Evolutionary conservation across 2,888 invertebrate genomes (phyloP).

Genomic region (Beris chalybata): DNA sequence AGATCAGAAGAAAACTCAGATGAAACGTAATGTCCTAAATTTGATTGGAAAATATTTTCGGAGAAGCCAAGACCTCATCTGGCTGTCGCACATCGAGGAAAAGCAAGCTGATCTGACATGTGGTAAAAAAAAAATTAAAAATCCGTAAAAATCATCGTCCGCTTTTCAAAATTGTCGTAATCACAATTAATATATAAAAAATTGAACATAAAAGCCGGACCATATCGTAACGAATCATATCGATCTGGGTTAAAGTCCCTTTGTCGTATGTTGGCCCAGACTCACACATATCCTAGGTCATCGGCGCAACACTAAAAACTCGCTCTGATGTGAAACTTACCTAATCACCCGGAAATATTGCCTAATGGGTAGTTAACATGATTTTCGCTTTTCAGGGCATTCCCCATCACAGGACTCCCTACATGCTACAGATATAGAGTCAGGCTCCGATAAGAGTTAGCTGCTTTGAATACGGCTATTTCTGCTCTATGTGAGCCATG

Average conservation of each 20-base stretch:
- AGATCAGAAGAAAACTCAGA: too few species aligned
- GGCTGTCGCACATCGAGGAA: too few species aligned
- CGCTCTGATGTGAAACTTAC: slow-evolving; percentile 31
- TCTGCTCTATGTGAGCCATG: too few species aligned
- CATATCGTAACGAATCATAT: slow-evolving; percentile 17
- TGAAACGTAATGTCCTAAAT: too few species aligned
- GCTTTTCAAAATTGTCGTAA: background rate
- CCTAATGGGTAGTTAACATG: slow-evolving; percentile 49
- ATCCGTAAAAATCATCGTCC: background rate
- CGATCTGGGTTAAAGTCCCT: slow-evolving; percentile 1
- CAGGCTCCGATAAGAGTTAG: background rate
- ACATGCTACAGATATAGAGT: background rate
- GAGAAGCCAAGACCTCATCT: too few species aligned
- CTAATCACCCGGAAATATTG: slow-evolving; percentile 49
- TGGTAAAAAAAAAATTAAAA: background rate
- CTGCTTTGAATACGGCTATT: background rate
- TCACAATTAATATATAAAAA: slow-evolving; percentile 6
- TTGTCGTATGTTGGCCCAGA: background rate
- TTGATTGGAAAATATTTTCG: too few species aligned
- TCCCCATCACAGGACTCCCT: background rate
- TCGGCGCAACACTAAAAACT: slow-evolving; percentile 8
- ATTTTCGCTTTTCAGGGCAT: slow-evolving; percentile 44
- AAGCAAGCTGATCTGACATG: background rate
- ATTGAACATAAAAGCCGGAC: slow-evolving; percentile 4
- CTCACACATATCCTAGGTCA: background rate